Percentiles rank a stretch among this genome's conserved stretches.
Conservation (phyloP, 2,797 vertebrate genomes). For the Telmatherina bonti region DNA sequence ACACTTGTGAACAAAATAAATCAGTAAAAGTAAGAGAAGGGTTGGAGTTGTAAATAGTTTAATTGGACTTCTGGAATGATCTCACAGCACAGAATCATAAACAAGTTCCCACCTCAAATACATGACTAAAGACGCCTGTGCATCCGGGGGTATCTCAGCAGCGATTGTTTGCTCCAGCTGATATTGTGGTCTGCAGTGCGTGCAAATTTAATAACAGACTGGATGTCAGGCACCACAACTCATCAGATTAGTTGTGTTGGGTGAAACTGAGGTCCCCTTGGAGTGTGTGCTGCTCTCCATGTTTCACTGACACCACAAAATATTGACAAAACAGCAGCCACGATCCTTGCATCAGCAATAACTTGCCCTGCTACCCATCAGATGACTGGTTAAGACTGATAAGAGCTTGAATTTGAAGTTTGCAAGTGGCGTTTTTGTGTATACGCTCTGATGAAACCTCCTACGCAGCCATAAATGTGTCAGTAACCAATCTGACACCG, state of each 20-base stretch:
- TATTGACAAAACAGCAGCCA: slow-evolving; percentile 23
- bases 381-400: background rate
- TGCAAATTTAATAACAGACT: slow-evolving; percentile 74
- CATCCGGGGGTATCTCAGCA: slow-evolving; percentile 29
- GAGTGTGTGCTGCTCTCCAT: slow-evolving; percentile 26
- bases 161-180: slow-evolving; percentile 46
- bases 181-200: slow-evolving; percentile 71
- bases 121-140: slow-evolving; percentile 25
- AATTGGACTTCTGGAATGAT: slow-evolving; percentile 19
- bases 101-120: slow-evolving; percentile 9
- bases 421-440: background rate
- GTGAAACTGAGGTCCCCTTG: slow-evolving; percentile 34
- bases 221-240: slow-evolving; percentile 53
- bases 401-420: slow-evolving; percentile 1
- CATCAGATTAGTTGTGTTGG: slow-evolving; percentile 32
- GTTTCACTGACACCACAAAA: slow-evolving; percentile 37
- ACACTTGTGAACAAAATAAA: slow-evolving; percentile 31
- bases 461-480: background rate
- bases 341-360: slow-evolving; percentile 22
- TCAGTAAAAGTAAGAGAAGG: background rate
- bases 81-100: slow-evolving; percentile 7
- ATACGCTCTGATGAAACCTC: background rate
- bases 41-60: slow-evolving; percentile 15
- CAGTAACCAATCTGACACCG: slow-evolving; percentile 6
- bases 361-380: background rate